Evolutionary conservation across 2,113 vertebrate genomes (phyloP), one percentile per base, ranked within the genome.

Genomic region (Oncorhynchus mykiss): DNA sequence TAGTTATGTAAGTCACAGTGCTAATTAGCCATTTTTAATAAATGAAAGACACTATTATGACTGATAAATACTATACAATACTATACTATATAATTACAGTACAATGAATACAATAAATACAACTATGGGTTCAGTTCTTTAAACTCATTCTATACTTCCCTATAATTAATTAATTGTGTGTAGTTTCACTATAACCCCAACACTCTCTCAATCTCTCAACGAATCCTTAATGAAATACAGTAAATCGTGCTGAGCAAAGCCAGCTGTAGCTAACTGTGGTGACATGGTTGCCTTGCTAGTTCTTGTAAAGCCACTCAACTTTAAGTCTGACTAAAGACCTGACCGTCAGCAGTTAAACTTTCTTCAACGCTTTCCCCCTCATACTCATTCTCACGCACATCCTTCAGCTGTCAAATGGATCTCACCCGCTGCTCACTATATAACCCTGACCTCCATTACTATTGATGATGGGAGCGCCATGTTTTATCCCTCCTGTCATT

Each of bases 371-470:
- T 45, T 45, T 54, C 51, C 51, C 12, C 51, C 12, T 54, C 51
- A 18, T 54, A 54, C 12, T 18, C 51, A 54, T 18, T 1, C 51
- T 54, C 51, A 54, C 4, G 2, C 9, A 45, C 39, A 11, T 45
- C 80, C 75, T 64, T 74, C 78, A 70, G n/a, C 72, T 78, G 84
- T 54, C 71, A n/a, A 60, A 80, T 87, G 80, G 82, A 88, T 85
- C 77, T 45, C 39, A 45, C 39, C 76, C 77, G 67, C 79, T 20
- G n/a, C 82, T 60, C 71, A 79, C 77, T 82, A 79, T 59, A 60
- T 76, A 75, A 82, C 70, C 82, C 83, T 78, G 86, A 88, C 82
- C 84, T 87, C 88, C 79, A 82, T 82, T 76, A 88, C 78, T 86
- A 83, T 82, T 85, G 85, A 86, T 82, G 80, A 88, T 74, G 76